Evolutionary conservation across 2,113 vertebrate species (phyloP).

Genomic region (Paralichthys olivaceus): DNA sequence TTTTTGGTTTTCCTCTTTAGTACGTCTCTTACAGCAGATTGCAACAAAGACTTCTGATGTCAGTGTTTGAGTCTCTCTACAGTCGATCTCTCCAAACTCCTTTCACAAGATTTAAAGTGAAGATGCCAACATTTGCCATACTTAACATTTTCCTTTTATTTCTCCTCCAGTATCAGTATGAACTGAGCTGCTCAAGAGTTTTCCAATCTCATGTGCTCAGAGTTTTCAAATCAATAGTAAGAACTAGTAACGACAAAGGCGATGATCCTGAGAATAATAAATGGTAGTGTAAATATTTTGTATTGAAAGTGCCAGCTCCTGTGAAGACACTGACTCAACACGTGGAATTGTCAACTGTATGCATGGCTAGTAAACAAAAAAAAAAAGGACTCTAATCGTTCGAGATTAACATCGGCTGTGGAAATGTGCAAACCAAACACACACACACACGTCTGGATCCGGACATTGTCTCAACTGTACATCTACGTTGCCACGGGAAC

Average conservation of each 20-base stretch:
- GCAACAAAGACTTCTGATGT: slow-evolving; percentile 30
- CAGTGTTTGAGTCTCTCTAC: slow-evolving; percentile 58
- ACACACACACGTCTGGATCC: slow-evolving; percentile 66
- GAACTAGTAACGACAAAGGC: slow-evolving; percentile 36
- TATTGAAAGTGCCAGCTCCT: slow-evolving; percentile 77
- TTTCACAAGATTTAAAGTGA: slow-evolving; percentile 66
- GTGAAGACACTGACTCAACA: slow-evolving; percentile 71
- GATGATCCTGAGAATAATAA: slow-evolving; percentile 48
- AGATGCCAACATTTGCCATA: slow-evolving; percentile 68
- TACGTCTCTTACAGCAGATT: slow-evolving; percentile 49
- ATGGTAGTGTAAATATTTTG: slow-evolving; percentile 77
- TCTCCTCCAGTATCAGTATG: slow-evolving; percentile 31
- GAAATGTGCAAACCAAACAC: slow-evolving; percentile 75
- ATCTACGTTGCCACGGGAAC: slow-evolving; percentile 71
- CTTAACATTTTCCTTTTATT: slow-evolving; percentile 6
- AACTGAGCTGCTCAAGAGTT: slow-evolving; percentile 34
- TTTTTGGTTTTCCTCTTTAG: slow-evolving; percentile 38
- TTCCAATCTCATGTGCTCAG: slow-evolving; percentile 58
- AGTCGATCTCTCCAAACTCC: slow-evolving; percentile 30
- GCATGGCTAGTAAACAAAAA: slow-evolving; percentile 77
- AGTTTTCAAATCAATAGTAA: slow-evolving; percentile 61
- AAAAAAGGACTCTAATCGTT: slow-evolving; percentile 70
- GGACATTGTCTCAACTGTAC: slow-evolving; percentile 73
- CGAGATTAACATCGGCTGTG: slow-evolving; percentile 72
- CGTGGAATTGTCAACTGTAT: slow-evolving; percentile 71